Evolutionary conservation across 2,797 vertebrate species (phyloP).

Genomic region (Okamejei kenojei): DNA sequence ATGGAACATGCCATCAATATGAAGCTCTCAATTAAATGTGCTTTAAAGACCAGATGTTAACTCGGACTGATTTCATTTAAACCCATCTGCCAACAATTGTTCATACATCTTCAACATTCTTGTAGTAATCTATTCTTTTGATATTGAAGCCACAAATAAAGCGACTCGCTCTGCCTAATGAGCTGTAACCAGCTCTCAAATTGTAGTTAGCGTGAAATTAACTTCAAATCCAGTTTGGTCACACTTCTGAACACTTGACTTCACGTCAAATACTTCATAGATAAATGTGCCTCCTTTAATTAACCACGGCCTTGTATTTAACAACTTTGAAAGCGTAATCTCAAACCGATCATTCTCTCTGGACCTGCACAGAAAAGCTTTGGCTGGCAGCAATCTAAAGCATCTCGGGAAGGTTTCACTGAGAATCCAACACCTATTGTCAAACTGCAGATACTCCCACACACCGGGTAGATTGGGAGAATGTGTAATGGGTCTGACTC

Average conservation of each 20-base stretch:
- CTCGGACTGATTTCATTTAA: not conserved
- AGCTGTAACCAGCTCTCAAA: not conserved
- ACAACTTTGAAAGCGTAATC: not conserved
- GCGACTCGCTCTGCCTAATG: not conserved
- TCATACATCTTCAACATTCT: not conserved
- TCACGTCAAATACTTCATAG: not conserved
- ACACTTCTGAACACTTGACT: not conserved
- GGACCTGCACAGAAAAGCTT: not conserved
- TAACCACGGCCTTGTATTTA: not conserved
- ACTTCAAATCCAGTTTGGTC: slow-evolving; percentile 14
- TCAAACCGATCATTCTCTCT: not conserved
- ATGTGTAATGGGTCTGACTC: not conserved
- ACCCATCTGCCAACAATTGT: not conserved
- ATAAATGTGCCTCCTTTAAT: slow-evolving; percentile 9
- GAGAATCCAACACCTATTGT: not conserved
- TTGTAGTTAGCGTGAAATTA: not conserved
- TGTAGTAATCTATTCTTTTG: not conserved
- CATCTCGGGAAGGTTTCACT: not conserved
- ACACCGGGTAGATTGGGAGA: not conserved
- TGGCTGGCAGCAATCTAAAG: not conserved
- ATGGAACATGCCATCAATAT: not conserved
- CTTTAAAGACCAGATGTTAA: not conserved
- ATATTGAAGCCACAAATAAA: not conserved
- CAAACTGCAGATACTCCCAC: no score
- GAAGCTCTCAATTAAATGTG: not conserved